Evolutionary conservation across 1,140 invertebrate species (phyloP).

Genomic region (Plutomurus gul): DNA sequence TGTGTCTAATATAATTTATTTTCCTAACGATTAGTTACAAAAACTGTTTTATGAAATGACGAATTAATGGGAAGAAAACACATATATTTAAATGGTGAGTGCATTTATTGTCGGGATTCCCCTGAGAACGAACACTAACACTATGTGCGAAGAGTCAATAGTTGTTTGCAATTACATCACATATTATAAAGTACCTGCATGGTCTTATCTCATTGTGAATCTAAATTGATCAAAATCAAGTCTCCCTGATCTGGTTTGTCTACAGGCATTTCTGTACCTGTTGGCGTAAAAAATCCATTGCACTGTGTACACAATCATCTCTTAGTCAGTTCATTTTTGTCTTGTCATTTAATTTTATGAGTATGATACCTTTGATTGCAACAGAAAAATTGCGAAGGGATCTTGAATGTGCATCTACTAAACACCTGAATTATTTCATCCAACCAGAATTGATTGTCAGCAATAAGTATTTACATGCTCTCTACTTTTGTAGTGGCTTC

Average conservation of each 20-base stretch:
- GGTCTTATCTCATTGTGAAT: neutral
- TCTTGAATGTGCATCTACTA: neutral
- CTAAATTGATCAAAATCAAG: neutral
- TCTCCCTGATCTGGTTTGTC: neutral
- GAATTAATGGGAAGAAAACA: too few relatives aligned
- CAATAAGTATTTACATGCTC: neutral
- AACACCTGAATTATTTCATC: neutral
- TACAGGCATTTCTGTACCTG: neutral
- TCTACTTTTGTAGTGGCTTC: too few relatives aligned
- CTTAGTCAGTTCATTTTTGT: neutral
- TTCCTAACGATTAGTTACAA: too few relatives aligned
- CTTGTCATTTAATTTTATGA: conserved; percentile 3
- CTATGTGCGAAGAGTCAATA: neutral
- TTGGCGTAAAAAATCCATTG: too few relatives aligned
- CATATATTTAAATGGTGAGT: too few relatives aligned
- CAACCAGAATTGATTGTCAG: neutral
- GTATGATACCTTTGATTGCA: neutral
- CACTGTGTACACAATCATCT: too few relatives aligned
- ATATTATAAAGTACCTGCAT: too few relatives aligned
- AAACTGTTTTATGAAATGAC: too few relatives aligned
- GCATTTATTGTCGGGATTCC: too few relatives aligned
- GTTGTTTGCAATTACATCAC: neutral
- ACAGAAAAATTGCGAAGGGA: neutral
- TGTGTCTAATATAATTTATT: too few relatives aligned
- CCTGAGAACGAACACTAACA: too few relatives aligned